These are phyloP conservation scores for Ephestia elutella DNA, from an alignment of 1,140 invertebrate genomes.

Conservation along the genomic window DNA sequence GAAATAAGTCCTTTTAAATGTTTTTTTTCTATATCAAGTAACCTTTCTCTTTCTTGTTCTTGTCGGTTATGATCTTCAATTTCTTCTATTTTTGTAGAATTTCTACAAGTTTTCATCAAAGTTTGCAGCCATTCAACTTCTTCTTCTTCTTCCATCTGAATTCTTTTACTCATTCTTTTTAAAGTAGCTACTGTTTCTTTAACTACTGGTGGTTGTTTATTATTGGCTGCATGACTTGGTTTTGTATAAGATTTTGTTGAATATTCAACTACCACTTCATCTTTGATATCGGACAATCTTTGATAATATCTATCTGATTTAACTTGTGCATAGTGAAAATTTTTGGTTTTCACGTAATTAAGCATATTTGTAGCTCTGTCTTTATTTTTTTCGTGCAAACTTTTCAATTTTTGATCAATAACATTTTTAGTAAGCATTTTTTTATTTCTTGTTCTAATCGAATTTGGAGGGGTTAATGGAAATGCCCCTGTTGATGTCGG, in stretches of 20 bases:
- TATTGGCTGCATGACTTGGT: constrained; percentile 17
- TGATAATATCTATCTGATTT: constrained; percentile 48
- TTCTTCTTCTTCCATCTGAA: constrained; percentile 65
- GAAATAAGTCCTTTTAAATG: constrained; percentile 74
- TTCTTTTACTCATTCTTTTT: constrained; percentile 66
- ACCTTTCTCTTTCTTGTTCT: constrained; percentile 63
- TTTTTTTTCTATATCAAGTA: constrained; percentile 73
- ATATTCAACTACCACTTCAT: constrained; percentile 31
- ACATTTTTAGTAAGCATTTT: constrained; percentile 57
- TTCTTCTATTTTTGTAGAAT: constrained; percentile 51
- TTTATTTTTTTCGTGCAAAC: constrained; percentile 60
- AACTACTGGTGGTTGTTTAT: constrained; percentile 37
- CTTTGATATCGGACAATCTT: constrained; percentile 36
- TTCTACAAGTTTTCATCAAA: constrained; percentile 60
- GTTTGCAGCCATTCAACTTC: constrained; percentile 73
- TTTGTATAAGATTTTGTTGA: constrained; percentile 26
- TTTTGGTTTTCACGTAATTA: constrained; percentile 52
- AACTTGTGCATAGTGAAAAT: constrained; percentile 38
- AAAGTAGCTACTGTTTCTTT: constrained; percentile 68
- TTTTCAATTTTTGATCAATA: constrained; percentile 54
- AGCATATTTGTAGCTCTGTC: constrained; percentile 61
- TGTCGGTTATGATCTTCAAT: constrained; percentile 62
- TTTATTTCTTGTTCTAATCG: constrained; percentile 37
- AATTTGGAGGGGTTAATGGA: constrained; percentile 44
- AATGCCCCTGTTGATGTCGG: constrained; percentile 12